Evolutionary conservation across 1,140 invertebrate genomes (phyloP), one percentile per base, ranked within the genome.

Genomic region (Pantala flavescens): DNA sequence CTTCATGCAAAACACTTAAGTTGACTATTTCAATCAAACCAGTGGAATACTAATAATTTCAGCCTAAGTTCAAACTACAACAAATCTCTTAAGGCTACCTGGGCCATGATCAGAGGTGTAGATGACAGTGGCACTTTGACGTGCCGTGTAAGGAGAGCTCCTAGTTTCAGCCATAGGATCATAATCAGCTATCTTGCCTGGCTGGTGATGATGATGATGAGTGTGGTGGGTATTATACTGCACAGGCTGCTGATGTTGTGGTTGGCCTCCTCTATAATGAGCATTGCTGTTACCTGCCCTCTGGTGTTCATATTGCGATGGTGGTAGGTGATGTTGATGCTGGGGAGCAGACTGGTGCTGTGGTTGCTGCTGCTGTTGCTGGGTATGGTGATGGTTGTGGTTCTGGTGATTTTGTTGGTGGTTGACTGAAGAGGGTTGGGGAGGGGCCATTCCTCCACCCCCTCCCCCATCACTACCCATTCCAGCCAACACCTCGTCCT

Each of bases 71-170:
- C 28, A 72, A n/a, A 23, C 71, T 19, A 72, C 19, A 72, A 72
- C 16, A 42, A 72, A 24, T 72, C 28, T 23, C 49, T 63, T 63
- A 19, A 36, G 49, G 49, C 49, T 63, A 72, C 71, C 71, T 72
- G 71, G 23, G n/a, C 71, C 71, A 24, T 42, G 23, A 74, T 92
- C 89, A 71, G 90, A 92, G 76, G 92, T 93, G 82, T 95, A 96
- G 79, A 96, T 94, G 76, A 95, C 86, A 55, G 93, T 95, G 2
- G 89, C 87, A 42, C 87, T 87, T 79, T 90, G 89, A 79, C 91
- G 85, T 76, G 90, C 87, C 1, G 91, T 91, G 80, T 92, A 92
- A 0, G 92, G 91, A 72, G 87, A 86, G 72, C 85, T 85, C 75
- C 90, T 86, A n/a, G 89, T 89, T 78, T 90, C 89, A 77, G 85